phyloP scores from a whole-genome alignment of 53 echinoderm and acorn worm species.

The Hippasteria phrygiana region DNA sequence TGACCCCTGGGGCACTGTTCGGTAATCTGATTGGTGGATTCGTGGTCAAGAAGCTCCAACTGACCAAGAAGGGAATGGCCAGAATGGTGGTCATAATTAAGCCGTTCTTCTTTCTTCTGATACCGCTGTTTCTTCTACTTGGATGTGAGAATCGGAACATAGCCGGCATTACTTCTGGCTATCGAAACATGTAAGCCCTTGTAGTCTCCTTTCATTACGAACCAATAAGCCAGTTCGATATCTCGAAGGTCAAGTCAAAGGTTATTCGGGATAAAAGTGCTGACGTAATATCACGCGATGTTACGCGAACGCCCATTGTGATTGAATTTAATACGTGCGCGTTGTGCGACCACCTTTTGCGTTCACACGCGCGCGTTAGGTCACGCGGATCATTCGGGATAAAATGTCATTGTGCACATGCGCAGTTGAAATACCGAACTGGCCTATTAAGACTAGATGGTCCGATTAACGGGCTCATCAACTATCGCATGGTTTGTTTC shows the following conservation, averaged over 20 bases:
- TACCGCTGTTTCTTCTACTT: conserved; percentile 60
- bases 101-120: conserved; percentile 37
- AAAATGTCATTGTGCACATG: no score
- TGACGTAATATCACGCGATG: no score
- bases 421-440: no score
- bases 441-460: conserved; percentile 7
- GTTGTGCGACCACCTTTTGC: no score
- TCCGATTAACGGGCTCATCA: conserved; percentile 39
- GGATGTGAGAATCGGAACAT: conserved; percentile 77
- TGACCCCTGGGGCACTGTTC: conserved; percentile 77
- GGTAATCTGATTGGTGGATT: conserved; percentile 78
- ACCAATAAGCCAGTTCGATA: conserved; percentile 35
- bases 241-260: no score
- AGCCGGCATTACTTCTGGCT: conserved; percentile 74
- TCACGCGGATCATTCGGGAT: no score
- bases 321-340: no score
- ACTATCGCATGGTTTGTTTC: conserved; percentile 63
- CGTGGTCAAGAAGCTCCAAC: conserved; percentile 75
- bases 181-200: conserved; percentile 63
- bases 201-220: neutral
- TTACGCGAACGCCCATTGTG: no score
- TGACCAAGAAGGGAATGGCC: conserved; percentile 54
- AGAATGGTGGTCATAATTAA: conserved; percentile 69
- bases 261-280: no score
- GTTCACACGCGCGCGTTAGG: no score